phyloP scores from a whole-genome alignment of 2,888 invertebrate genomes.

The Protodeltote pygarga region DNA sequence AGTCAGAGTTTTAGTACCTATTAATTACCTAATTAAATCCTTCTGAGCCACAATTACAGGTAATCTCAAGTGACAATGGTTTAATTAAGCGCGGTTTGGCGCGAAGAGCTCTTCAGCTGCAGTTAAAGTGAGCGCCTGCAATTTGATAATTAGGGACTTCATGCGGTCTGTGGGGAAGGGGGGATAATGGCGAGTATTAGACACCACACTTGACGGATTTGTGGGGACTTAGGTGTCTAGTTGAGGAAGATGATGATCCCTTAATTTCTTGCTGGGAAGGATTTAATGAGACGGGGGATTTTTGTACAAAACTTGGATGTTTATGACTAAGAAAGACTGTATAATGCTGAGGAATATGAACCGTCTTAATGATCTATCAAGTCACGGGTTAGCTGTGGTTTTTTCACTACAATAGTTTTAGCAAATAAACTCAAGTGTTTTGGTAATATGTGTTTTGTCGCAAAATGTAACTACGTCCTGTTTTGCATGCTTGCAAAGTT shows the following conservation, averaged over 20 bases:
- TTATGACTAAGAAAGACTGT: too few species aligned
- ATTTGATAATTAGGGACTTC: slow-evolving; percentile 63
- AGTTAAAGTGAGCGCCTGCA: slow-evolving; percentile 59
- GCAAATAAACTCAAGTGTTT: too few species aligned
- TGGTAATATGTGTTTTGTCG: too few species aligned
- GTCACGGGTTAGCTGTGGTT: too few species aligned
- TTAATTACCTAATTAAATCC: slow-evolving; percentile 22
- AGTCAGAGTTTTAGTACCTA: background rate
- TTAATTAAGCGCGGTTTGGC: slow-evolving; percentile 66
- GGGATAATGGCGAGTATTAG: slow-evolving; percentile 32
- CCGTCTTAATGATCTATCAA: too few species aligned
- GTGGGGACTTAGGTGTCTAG: slow-evolving; percentile 25
- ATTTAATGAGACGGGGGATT: too few species aligned
- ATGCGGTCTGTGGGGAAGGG: slow-evolving; percentile 28
- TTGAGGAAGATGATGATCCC: slow-evolving; percentile 15
- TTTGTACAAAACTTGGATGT: too few species aligned
- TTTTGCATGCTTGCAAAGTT: too few species aligned
- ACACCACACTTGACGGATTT: slow-evolving; percentile 50
- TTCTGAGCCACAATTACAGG: slow-evolving; percentile 23
- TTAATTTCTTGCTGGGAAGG: slow-evolving; percentile 15
- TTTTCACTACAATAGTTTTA: too few species aligned
- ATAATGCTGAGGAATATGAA: too few species aligned
- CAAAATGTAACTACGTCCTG: too few species aligned
- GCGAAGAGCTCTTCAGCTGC: slow-evolving; percentile 53
- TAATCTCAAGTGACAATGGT: slow-evolving; percentile 55